A percentile compares a stretch with the other conserved stretches of the same genome.
Conservation (phyloP, 2,888 invertebrate species). For the Carabus problematicus region DNA sequence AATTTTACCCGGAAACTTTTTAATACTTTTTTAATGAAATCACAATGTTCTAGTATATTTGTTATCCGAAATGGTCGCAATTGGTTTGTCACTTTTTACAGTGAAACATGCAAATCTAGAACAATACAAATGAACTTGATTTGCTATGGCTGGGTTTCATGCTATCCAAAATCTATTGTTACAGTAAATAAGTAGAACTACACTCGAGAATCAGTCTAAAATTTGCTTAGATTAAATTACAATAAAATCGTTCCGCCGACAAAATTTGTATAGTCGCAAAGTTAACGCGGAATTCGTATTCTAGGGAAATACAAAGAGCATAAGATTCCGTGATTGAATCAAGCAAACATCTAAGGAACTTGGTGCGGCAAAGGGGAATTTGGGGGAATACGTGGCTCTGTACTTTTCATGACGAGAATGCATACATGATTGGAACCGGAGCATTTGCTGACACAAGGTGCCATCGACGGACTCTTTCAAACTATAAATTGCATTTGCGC, state of each 20-base stretch:
- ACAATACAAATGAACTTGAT: too few species aligned
- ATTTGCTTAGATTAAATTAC: conserved; percentile 2
- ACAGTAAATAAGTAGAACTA: too few species aligned
- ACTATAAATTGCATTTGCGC: conserved; percentile 41
- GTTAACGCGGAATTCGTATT: conserved; percentile 12
- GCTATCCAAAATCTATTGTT: too few species aligned
- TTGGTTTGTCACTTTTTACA: too few species aligned
- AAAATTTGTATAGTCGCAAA: conserved; percentile 18
- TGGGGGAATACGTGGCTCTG: conserved; percentile 12
- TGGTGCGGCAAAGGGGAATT: background rate
- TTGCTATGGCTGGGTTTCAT: too few species aligned
- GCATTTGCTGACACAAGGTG: conserved; percentile 41
- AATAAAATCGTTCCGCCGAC: conserved; percentile 1
- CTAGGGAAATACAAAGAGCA: conserved; percentile 34
- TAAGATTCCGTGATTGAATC: conserved; percentile 35
- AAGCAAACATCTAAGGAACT: conserved; percentile 25
- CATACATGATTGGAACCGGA: conserved; percentile 37
- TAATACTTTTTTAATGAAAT: too few species aligned
- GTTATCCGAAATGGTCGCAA: too few species aligned
- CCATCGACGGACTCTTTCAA: conserved; percentile 39
- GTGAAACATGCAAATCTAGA: too few species aligned
- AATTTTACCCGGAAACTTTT: too few species aligned
- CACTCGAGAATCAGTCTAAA: background rate
- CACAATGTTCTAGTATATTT: too few species aligned
- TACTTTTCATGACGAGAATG: conserved; percentile 23